A percentile compares a stretch with the other conserved stretches of the same genome.
phyloP scores from a whole-genome alignment of 2,113 vertebrate genomes.

The Zosterops hypoxanthus region DNA sequence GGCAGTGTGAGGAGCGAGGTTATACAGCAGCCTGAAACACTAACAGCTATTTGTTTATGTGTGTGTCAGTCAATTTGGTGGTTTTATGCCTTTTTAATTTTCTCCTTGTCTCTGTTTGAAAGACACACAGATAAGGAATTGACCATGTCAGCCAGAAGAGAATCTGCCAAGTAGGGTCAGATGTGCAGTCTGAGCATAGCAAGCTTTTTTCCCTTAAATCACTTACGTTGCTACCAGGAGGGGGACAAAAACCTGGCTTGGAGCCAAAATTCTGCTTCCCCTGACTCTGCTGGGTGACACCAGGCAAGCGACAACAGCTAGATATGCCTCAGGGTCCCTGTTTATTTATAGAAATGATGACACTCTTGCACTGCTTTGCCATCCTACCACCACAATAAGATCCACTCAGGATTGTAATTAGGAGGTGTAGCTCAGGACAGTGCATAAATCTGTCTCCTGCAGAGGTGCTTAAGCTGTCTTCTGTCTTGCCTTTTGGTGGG shows the following conservation, averaged over 20 bases:
- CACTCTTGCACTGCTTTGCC: fast-evolving
- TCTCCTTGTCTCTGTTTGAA: not conserved
- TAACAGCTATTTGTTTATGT: not conserved
- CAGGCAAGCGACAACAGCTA: not conserved
- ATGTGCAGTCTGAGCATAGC: not conserved
- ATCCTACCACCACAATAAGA: not conserved
- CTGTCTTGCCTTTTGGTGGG: too few species aligned
- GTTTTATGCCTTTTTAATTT: not conserved
- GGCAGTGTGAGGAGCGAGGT: not conserved
- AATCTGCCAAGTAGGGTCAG: not conserved
- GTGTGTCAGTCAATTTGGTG: not conserved
- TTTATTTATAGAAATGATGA: not conserved
- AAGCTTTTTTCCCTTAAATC: not conserved
- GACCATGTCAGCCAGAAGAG: not conserved
- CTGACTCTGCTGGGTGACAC: not conserved
- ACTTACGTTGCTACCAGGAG: fast-evolving
- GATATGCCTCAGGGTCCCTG: not conserved
- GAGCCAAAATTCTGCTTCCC: not conserved
- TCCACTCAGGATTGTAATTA: not conserved
- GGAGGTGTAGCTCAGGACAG: not conserved
- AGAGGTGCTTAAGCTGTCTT: too few species aligned
- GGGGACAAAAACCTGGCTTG: not conserved
- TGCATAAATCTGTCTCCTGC: too few species aligned
- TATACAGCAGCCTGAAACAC: not conserved
- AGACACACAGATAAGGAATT: not conserved